phyloP scores from a whole-genome alignment of 2,113 vertebrate genomes.

The Malurus elegans region DNA sequence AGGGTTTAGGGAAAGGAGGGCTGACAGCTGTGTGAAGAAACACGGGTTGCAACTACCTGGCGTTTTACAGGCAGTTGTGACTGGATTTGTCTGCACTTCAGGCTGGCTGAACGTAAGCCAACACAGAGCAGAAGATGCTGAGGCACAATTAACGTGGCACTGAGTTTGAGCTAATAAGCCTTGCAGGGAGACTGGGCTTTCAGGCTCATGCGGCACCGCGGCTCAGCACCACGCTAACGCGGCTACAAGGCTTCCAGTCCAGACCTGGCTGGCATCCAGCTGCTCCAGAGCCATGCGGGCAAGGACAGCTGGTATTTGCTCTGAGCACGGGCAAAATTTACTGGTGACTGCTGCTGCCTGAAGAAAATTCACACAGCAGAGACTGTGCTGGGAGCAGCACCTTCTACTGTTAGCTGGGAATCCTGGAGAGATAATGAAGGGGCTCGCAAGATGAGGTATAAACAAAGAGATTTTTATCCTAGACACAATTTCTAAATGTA shows the following conservation, averaged over 20 bases:
- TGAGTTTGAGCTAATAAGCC: conserved; percentile 35
- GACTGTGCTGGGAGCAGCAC: background rate
- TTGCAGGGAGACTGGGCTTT: conserved; percentile 34
- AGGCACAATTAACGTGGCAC: conserved; percentile 31
- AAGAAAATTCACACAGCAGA: background rate
- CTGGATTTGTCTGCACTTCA: background rate
- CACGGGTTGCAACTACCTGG: background rate
- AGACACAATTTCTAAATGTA: background rate
- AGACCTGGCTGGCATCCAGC: conserved; percentile 24
- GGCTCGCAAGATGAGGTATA: background rate
- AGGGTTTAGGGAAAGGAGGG: background rate
- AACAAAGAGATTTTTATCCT: background rate
- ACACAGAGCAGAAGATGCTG: conserved; percentile 1
- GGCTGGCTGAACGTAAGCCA: background rate
- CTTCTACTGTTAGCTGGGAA: background rate
- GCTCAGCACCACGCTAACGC: conserved; percentile 14
- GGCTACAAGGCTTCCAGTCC: conserved; percentile 22
- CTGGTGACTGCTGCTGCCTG: background rate
- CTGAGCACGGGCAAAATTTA: background rate
- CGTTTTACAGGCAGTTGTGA: background rate
- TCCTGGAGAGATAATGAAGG: background rate
- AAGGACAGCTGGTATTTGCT: conserved; percentile 41
- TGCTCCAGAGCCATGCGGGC: background rate
- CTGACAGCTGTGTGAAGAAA: background rate
- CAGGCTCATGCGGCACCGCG: background rate